A percentile compares a stretch with the other conserved stretches of the same genome.
Conservation (phyloP, 1,140 invertebrate species). For the Cydia pomonella region DNA sequence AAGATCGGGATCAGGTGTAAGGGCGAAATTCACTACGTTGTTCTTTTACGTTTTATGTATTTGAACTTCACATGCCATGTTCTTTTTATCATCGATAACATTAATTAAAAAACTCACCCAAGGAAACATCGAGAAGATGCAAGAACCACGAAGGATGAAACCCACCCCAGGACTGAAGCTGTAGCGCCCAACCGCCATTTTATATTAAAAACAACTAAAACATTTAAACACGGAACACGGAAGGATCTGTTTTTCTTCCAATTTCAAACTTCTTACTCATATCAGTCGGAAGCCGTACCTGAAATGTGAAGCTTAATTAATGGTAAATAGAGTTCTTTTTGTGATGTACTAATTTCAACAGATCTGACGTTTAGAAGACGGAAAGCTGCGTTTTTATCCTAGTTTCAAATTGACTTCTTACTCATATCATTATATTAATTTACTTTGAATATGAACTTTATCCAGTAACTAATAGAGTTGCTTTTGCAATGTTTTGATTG, state of each 20-base stretch:
- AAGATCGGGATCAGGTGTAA: too few relatives aligned
- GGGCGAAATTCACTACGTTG: background rate
- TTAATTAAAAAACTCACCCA: conserved; percentile 9
- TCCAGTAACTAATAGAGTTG: background rate
- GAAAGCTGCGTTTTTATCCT: conserved; percentile 9
- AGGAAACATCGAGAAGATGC: background rate
- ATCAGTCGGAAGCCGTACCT: background rate
- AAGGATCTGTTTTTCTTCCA: conserved; percentile 28
- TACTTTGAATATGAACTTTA: background rate
- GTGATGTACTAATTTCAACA: background rate
- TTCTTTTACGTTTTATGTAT: background rate
- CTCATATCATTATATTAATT: background rate
- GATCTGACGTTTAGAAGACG: background rate
- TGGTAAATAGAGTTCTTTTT: background rate
- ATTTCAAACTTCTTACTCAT: conserved; percentile 1
- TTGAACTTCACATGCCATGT: too few relatives aligned
- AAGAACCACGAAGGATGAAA: conserved; percentile 21
- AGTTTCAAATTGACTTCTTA: conserved; percentile 16
- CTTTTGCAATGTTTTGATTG: background rate
- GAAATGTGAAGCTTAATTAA: background rate
- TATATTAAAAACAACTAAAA: conserved; percentile 24
- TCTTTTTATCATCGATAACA: background rate
- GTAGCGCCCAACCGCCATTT: background rate
- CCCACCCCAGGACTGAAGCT: conserved; percentile 13
- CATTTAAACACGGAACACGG: background rate